Conservation (phyloP, 2,113 vertebrate genomes). For the Fregetta grallaria region DNA sequence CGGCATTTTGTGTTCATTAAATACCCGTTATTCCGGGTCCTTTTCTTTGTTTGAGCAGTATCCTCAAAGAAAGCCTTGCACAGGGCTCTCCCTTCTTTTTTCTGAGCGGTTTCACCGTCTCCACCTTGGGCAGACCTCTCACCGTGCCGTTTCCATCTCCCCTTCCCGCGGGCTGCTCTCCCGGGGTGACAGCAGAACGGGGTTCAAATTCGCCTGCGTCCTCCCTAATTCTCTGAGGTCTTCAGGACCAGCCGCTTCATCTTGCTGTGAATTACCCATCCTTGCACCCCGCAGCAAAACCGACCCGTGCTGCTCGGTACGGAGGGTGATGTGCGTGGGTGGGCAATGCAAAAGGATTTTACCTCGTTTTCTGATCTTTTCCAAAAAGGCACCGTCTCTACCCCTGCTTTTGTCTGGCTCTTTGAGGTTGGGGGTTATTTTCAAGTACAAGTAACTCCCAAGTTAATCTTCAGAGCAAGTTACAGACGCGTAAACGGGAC, state of each 20-base stretch:
- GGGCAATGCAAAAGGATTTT: background rate
- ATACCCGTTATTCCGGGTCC: background rate
- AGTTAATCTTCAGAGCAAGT: background rate
- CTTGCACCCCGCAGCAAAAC: background rate
- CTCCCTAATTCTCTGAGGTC: background rate
- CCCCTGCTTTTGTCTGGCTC: background rate
- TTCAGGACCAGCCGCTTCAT: background rate
- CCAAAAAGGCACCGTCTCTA: background rate
- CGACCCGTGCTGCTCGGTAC: accelerated
- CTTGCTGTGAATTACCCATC: accelerated
- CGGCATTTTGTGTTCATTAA: background rate
- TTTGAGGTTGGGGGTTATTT: background rate
- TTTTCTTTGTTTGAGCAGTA: background rate
- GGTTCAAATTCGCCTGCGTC: accelerated
- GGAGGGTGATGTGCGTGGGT: accelerated
- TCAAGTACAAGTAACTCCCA: too few species aligned
- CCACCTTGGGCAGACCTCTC: background rate
- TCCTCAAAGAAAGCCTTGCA: background rate
- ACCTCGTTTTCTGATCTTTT: background rate
- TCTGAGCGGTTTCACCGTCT: background rate
- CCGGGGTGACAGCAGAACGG: background rate
- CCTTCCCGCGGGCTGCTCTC: background rate
- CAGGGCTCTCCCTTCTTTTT: background rate
- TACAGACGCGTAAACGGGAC: accelerated
- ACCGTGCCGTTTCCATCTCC: accelerated